Percentiles rank a stretch among this genome's conserved stretches.
Conservation (phyloP, 2,113 vertebrate species). For the Erythrocercus mccallii region DNA sequence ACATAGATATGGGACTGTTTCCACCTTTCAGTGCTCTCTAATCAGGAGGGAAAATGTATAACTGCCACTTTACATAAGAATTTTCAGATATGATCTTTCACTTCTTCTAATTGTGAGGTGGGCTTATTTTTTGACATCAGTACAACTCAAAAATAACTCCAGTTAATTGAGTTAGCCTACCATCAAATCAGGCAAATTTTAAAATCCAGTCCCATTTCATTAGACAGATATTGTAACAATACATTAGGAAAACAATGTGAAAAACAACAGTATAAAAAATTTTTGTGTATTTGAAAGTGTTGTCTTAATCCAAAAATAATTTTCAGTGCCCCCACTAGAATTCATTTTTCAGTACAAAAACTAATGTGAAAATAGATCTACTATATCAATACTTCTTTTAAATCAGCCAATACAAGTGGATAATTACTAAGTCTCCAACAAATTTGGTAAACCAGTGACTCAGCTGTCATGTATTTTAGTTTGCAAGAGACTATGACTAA, state of each 20-base stretch:
- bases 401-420: background rate
- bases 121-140: background rate
- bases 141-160: background rate
- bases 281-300: background rate
- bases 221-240: background rate
- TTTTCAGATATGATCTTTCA: background rate
- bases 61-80: background rate
- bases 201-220: background rate
- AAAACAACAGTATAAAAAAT: background rate
- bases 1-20: background rate
- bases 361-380: background rate
- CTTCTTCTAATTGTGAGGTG: background rate
- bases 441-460: background rate
- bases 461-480: background rate
- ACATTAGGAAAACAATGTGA: background rate
- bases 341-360: background rate
- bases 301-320: background rate
- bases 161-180: background rate
- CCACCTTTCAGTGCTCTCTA: background rate
- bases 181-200: background rate
- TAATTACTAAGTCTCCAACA: conserved; percentile 14
- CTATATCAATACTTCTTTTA: background rate
- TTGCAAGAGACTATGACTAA: background rate
- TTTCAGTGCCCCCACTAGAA: background rate
- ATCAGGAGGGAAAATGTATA: background rate